phyloP scores from a whole-genome alignment of 2,888 invertebrate species.

The Ormyrus rosae region DNA sequence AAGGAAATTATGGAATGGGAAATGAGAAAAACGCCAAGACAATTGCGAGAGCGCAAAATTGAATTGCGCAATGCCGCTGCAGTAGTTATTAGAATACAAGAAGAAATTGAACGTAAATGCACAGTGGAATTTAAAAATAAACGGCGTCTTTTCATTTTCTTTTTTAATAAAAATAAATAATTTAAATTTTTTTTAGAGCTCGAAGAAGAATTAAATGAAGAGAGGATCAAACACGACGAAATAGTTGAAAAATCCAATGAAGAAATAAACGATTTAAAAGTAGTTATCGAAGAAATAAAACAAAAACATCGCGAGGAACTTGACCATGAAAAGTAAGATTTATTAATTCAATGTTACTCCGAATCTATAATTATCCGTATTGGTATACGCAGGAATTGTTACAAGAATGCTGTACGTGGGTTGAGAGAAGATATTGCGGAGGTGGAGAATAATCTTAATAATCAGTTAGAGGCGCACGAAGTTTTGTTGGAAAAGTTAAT shows the following conservation, averaged over 20 bases:
- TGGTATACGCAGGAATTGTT: constrained; percentile 33
- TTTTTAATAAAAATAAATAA: background rate
- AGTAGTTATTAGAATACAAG: constrained; percentile 3
- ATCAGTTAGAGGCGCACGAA: constrained; percentile 46
- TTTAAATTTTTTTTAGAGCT: constrained; percentile 25
- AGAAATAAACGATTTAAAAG: constrained; percentile 37
- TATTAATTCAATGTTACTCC: constrained; percentile 27
- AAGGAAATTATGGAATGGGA: constrained; percentile 31
- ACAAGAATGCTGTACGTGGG: constrained; percentile 25
- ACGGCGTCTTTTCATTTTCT: background rate
- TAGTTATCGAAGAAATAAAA: constrained; percentile 26
- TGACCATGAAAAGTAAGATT: constrained; percentile 45
- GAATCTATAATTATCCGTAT: constrained; percentile 10
- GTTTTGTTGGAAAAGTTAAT: constrained; percentile 37
- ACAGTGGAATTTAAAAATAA: background rate
- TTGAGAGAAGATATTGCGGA: constrained; percentile 34
- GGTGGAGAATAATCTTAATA: constrained; percentile 42
- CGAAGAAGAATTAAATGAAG: constrained; percentile 14
- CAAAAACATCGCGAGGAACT: constrained; percentile 25
- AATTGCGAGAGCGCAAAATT: constrained; percentile 30
- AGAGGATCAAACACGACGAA: constrained; percentile 16
- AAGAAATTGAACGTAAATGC: constrained; percentile 38
- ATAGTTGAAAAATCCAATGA: constrained; percentile 13
- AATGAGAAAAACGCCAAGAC: constrained; percentile 44
- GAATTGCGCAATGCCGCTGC: constrained; percentile 43